Percentiles rank a stretch among this genome's conserved stretches.
These are phyloP conservation scores for Sitta europaea DNA, from an alignment of 2,113 vertebrate species.

Conservation along the genomic window DNA sequence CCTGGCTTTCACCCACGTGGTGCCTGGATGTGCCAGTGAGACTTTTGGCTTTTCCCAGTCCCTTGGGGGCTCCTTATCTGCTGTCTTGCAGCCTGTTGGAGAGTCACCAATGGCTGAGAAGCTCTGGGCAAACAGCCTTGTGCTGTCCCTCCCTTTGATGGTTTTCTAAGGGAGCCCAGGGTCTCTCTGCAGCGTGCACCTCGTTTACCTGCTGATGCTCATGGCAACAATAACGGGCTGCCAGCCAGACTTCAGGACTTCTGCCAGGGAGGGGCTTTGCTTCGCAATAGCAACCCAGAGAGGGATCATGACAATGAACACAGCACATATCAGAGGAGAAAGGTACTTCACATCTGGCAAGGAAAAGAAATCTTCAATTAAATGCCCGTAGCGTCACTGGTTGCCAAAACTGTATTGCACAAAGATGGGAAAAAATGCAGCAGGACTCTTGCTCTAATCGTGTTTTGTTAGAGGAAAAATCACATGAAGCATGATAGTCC, in stretches of 20 bases:
- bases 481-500: neutral
- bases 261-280: constrained; percentile 78
- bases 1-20: neutral
- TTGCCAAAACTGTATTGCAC: neutral
- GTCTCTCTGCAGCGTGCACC: neutral
- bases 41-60: neutral
- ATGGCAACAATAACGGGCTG: constrained; percentile 93
- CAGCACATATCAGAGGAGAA: constrained; percentile 76
- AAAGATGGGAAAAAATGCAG: neutral
- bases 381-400: neutral
- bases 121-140: neutral
- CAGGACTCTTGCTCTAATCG: neutral
- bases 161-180: neutral
- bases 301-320: constrained; percentile 85
- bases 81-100: neutral
- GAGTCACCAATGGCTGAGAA: neutral
- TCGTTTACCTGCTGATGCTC: constrained; percentile 90
- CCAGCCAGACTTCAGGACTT: constrained; percentile 90
- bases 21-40: neutral
- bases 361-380: neutral
- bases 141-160: neutral
- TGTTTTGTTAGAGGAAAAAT: neutral
- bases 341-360: constrained; percentile 82
- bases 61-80: neutral
- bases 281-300: constrained; percentile 84